Evolutionary conservation across 2,113 vertebrate species (phyloP), one percentile per base, ranked within the genome.

Genomic region (Hypanus sabinus): DNA sequence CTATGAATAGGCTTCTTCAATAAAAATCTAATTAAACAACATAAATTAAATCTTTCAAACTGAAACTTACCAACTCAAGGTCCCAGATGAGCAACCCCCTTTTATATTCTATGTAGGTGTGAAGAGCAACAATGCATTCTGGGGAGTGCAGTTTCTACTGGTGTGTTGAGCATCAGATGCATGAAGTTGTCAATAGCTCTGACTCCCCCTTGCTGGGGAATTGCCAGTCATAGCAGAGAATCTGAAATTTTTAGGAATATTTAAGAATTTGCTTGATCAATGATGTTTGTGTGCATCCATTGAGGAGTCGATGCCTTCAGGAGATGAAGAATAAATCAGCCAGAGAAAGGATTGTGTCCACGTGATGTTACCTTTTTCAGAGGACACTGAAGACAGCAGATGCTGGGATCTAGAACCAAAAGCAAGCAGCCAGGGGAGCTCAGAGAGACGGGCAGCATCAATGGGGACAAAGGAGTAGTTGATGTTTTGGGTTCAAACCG

Each of bases 1-100:
- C 85, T 90, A 65, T 90, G 85, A 90, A 90, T 90, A 90, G 85
- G 85, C 62, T 90, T 90, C 60, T 90, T 90, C 85, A 90, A 90
- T 90, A 90, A 68, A 90, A 90, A 65, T 68, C 85, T 90, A 90
- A 90, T 90, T 90, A 90, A 68, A 90, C 85, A 90, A 65, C 85
- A 90, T 68, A 90, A 90, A 90, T 90, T 90, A 90, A 90, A 62
- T 65, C 30, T 90, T 90, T 90, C 60, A 65, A 33, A 90, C 60
- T 68, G 85, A 33, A 65, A 33, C 60, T 18, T 65, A 65, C 85
- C 57, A 90, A 65, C 60, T 12, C 85, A 90, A 90, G 85, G n/a
- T 90, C 60, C 57, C 85, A 90, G 85, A 65, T n/a, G 85, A 65
- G 30, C 85, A 65, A 68, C 30, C 30, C 46, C 24, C 46, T 85